Base-by-base conservation (phyloP, 2,113 vertebrate genomes). In the Archilochus colubris region DNA sequence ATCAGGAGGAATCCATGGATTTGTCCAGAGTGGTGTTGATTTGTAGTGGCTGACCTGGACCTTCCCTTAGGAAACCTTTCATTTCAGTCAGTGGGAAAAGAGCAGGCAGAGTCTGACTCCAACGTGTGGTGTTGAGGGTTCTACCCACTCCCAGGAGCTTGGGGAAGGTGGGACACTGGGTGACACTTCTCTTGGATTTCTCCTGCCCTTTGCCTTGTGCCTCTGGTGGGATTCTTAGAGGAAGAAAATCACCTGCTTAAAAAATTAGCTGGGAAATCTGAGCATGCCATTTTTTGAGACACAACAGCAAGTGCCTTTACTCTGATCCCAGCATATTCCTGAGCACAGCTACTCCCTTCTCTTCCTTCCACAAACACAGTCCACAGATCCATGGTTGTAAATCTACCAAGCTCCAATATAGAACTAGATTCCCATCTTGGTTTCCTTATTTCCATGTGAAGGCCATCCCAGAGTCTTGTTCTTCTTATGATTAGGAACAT, bases 111-210 rank as follows among this genome's bases (percentile, higher is more conserved):
- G 27, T 53, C 55, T 61, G 28, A n/a, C 5, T 55, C 44, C 25
- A 8, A 1, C 0, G 1, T 2, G 12, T 30, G 62, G 31, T 17
- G 33, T 20, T 68, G 38, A 36, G 43, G 43, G 51, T 22, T 69
- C 38, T 64, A 19, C 18, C 53, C 20, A 46, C n/a, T 19, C 43
- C 20, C 36, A 14, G 11, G 50, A 33, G n/a, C 23, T 50, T 24
- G 59, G 6, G 3, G 20, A 70, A 74, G 30, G 64, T 3, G 14
- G 51, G 31, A 24, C 3, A 7, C 43, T 5, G n/a, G 30, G 62
- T 24, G 44, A 8, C 13, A 30, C 55, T 31, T 48, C 38, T 64
- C 23, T 38, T 53, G 23, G 62, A 7, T 44, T 66, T 61, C 40
- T 75, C 40, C 67, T n/a, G 12, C 31, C 51, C 46, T 9, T 54